Evolutionary conservation across 2,113 vertebrate genomes (phyloP).

Genomic region (Anhinga rufa): DNA sequence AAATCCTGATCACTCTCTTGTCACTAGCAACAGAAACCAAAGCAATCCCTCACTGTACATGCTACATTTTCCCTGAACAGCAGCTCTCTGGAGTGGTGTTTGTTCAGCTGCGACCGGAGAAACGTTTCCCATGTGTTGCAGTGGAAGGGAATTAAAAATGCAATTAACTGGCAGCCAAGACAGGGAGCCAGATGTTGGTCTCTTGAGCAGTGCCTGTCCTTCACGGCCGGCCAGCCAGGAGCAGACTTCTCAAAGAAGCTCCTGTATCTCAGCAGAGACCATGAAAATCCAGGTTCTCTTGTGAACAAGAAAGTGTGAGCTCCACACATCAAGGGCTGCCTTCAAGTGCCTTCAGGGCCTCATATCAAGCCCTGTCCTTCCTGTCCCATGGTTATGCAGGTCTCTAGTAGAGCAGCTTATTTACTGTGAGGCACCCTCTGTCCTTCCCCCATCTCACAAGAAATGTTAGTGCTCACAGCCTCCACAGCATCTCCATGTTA

Average conservation of each 20-base stretch:
- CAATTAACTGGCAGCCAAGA: neutral
- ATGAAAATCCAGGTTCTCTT: neutral
- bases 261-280: neutral
- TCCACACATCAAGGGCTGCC: neutral
- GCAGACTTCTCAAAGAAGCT: neutral
- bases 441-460: neutral
- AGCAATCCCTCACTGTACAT: neutral
- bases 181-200: neutral
- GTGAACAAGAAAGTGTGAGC: neutral
- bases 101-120: too few relatives aligned
- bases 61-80: neutral
- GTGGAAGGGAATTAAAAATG: neutral
- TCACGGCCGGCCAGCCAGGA: neutral
- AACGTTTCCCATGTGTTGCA: neutral
- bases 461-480: neutral
- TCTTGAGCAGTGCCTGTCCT: neutral
- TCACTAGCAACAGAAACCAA: neutral
- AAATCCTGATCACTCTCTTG: conserved; percentile 15
- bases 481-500: neutral
- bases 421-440: neutral
- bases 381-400: neutral
- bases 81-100: neutral
- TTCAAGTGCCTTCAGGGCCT: neutral
- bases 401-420: neutral
- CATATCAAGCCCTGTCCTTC: neutral